Base-by-base conservation (phyloP, 2,888 invertebrate species). In the Dinocampus coccinellae region DNA sequence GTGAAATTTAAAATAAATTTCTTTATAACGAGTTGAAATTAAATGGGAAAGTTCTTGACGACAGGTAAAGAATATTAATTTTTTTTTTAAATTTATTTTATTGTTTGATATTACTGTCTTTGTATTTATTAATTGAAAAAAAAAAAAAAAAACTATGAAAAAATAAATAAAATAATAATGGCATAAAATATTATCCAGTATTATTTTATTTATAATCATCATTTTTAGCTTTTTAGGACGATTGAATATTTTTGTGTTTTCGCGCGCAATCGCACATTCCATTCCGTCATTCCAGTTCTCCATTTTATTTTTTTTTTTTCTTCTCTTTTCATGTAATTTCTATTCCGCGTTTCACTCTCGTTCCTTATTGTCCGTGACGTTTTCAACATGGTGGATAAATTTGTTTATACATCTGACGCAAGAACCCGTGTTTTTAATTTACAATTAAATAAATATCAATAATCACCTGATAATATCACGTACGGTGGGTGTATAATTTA, bases 301-400 rank as follows among this genome's bases (percentile, higher is more conserved):
- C 26, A 9, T 62, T 42, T 62, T n/a, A n/a, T n/a, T n/a, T n/a
- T n/a, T n/a, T n/a, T n/a, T n/a, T n/a, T n/a, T n/a, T n/a, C n/a
- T n/a, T n/a, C n/a, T n/a, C n/a, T n/a, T n/a, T 26, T 62, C 22
- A 20, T 24, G 2, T 20, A 11, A 39, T 62, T 62, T 39, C 20
- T 10, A 29, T 10, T 61, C 22, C 16, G 39, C 26, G n/a, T 65
- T 53, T 22, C 34, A 47, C 42, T 42, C 29, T 52, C 53, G 53
- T 65, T 65, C 34, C 53, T 13, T 20, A 42, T 29, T 16, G 26
- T 52, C 53, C 22, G 55, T 33, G 16, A 22, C 47, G 47, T 47
- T 47, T 47, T 7, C 47, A 65, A 65, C 34, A 65, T 65, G 65
- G 65, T 55, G 65, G 33, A 53, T 53, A 24, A 34, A 65, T 55